Evolutionary conservation across 2,797 vertebrate species (phyloP).

Genomic region (Parauchenoglanis punctatus): DNA sequence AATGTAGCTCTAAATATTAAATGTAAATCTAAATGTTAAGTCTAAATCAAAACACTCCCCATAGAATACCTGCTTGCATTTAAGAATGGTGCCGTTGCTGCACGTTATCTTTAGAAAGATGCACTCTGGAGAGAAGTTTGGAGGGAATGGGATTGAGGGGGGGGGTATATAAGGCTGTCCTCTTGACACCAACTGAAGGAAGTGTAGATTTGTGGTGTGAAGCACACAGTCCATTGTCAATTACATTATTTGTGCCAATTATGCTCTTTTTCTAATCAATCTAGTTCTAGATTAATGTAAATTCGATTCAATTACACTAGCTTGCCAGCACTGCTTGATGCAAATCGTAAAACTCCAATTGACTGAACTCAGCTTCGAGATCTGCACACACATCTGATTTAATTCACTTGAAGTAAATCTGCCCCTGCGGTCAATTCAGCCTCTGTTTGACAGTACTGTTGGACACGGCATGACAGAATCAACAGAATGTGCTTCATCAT

Average conservation of each 20-base stretch:
- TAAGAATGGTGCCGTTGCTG: neutral
- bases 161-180: neutral
- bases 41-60: too few species aligned
- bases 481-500: slow-evolving; percentile 13
- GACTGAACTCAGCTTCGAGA: neutral
- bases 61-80: too few species aligned
- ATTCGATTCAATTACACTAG: neutral
- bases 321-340: neutral
- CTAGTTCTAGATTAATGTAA: neutral
- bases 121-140: neutral
- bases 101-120: neutral
- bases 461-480: neutral
- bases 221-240: neutral
- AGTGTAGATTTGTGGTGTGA: slow-evolving; percentile 1
- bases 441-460: slow-evolving; percentile 17
- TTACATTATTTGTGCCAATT: neutral
- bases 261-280: neutral
- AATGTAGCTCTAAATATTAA: too few species aligned
- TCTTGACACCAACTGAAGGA: neutral
- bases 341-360: slow-evolving; percentile 9
- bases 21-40: too few species aligned
- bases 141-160: neutral
- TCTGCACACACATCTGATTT: slow-evolving; percentile 18
- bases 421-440: neutral
- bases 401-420: slow-evolving; percentile 22